A percentile compares a stretch with the other conserved stretches of the same genome.
phyloP scores from a whole-genome alignment of 1,140 invertebrate genomes.

The Helicoverpa zea region DNA sequence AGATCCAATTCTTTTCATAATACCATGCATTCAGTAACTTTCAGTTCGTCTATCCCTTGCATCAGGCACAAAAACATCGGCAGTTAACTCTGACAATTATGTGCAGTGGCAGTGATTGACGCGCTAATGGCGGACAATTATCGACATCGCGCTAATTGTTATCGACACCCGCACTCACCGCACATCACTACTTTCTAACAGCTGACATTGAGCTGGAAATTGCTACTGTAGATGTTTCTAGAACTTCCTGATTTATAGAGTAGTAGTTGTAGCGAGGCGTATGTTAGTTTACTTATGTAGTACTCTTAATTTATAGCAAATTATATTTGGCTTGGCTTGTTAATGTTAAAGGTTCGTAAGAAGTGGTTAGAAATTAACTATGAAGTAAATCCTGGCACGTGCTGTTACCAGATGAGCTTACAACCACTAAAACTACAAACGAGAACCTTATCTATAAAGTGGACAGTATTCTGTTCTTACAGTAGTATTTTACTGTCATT shows the following conservation, averaged over 20 bases:
- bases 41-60: background rate
- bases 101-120: conserved; percentile 28
- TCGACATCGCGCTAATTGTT: conserved; percentile 40
- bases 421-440: conserved; percentile 8
- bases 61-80: conserved; percentile 22
- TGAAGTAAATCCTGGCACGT: background rate
- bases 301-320: no score
- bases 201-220: conserved; percentile 14
- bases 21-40: background rate
- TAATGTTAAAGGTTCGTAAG: no score
- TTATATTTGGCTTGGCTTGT: no score
- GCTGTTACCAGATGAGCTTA: background rate
- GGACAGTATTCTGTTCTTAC: conserved; percentile 16
- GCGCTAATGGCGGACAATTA: conserved; percentile 34
- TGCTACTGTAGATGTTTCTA: background rate
- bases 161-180: conserved; percentile 26
- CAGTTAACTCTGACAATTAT: conserved; percentile 36
- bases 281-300: background rate
- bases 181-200: conserved; percentile 35
- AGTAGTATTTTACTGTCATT: background rate
- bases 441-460: background rate
- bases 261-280: background rate
- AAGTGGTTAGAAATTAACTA: no score
- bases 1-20: background rate
- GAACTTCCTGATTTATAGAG: background rate